These are phyloP conservation scores for Sinodicranocentrus sp. DNA, from an alignment of 2,888 invertebrate genomes.

Conservation along the genomic window DNA sequence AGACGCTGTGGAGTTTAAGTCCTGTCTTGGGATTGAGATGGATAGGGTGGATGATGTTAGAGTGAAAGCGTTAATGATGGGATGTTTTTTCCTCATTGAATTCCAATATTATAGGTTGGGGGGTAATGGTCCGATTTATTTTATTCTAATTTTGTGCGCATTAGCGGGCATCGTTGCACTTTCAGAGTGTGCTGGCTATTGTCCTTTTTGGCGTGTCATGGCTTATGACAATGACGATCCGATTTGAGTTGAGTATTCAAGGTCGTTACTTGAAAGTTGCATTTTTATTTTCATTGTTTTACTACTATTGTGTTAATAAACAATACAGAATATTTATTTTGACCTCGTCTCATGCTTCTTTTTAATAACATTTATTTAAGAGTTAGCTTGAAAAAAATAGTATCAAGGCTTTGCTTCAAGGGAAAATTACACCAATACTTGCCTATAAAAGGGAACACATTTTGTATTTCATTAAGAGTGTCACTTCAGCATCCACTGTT, in stretches of 20 bases:
- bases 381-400: too few species aligned
- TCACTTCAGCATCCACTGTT: too few species aligned
- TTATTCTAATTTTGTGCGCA: constrained; percentile 38
- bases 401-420: too few species aligned
- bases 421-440: too few species aligned
- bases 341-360: too few species aligned
- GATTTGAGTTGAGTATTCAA: constrained; percentile 7
- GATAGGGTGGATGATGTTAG: constrained; percentile 60
- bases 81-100: constrained; percentile 70
- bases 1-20: constrained; percentile 53
- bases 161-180: constrained; percentile 10
- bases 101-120: constrained; percentile 64
- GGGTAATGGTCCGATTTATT: constrained; percentile 66
- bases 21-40: constrained; percentile 61
- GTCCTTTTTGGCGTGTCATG: constrained; percentile 23
- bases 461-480: too few species aligned
- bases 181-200: constrained; percentile 40
- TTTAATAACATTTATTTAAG: too few species aligned
- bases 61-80: constrained; percentile 67
- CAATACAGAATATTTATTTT: too few species aligned
- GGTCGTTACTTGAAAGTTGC: too few species aligned
- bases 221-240: not conserved
- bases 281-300: too few species aligned
- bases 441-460: too few species aligned
- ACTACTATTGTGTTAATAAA: too few species aligned